Evolutionary conservation across 2,113 vertebrate genomes (phyloP).

Genomic region (Procavia capensis): DNA sequence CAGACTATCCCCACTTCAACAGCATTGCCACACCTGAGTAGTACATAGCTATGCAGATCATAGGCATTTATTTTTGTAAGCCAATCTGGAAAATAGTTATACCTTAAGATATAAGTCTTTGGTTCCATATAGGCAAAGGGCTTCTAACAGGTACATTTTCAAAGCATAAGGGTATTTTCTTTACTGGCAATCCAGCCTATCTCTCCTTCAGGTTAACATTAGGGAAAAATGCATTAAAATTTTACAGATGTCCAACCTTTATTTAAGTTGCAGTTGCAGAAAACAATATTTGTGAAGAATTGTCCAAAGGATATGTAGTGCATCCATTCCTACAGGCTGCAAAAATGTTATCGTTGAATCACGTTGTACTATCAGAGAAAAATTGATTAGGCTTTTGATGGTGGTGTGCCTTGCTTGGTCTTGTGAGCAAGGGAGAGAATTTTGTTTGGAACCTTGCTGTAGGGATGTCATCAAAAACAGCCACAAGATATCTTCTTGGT

Average conservation of each 20-base stretch:
- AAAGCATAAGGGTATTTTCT: conserved; percentile 2
- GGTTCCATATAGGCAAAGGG: not conserved
- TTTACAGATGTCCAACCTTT: not conserved
- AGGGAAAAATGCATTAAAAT: conserved; percentile 54
- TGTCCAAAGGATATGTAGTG: not conserved
- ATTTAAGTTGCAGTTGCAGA: not conserved
- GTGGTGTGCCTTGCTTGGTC: conserved; percentile 1
- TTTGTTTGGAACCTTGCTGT: not conserved
- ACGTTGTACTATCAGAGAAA: conserved; percentile 37
- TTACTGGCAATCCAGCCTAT: not conserved
- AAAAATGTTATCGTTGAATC: conserved; percentile 49
- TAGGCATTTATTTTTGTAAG: conserved; percentile 12
- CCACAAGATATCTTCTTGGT: not conserved
- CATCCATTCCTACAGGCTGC: not conserved
- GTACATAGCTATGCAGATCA: not conserved
- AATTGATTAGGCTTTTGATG: conserved; percentile 28
- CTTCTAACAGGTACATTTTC: conserved; percentile 14
- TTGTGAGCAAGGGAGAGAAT: not conserved
- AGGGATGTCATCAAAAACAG: conserved; percentile 2
- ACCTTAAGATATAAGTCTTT: not conserved
- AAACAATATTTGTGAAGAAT: conserved; percentile 23
- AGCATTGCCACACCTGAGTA: not conserved
- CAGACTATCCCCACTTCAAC: not conserved
- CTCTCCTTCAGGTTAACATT: not conserved
- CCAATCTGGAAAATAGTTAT: not conserved